Conservation (phyloP, 1,140 invertebrate genomes). For the Diachasmimorpha longicaudata region DNA sequence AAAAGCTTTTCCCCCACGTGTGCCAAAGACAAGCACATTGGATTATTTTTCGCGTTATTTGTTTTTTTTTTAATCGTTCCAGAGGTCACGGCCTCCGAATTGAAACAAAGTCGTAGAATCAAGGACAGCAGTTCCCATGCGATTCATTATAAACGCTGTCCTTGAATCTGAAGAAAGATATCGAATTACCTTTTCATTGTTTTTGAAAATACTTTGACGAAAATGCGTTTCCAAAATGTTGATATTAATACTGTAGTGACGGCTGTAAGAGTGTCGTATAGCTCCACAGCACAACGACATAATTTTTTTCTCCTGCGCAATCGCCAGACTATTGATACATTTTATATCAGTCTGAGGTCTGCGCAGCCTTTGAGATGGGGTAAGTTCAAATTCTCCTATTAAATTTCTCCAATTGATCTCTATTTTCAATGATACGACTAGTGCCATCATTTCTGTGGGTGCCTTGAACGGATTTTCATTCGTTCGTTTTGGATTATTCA, state of each 20-base stretch:
- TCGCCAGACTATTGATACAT: slow-evolving; percentile 52
- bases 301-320: slow-evolving; percentile 34
- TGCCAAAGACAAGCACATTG: too few species aligned
- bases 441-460: neutral
- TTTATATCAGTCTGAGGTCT: slow-evolving; percentile 32
- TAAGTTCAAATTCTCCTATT: slow-evolving; percentile 46
- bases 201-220: neutral
- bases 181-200: neutral
- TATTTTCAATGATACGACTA: slow-evolving; percentile 1
- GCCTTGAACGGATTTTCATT: neutral
- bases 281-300: neutral
- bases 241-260: neutral
- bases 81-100: too few species aligned
- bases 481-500: neutral
- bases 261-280: neutral
- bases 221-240: too few species aligned
- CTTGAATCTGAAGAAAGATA: neutral
- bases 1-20: too few species aligned
- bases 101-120: neutral
- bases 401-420: slow-evolving; percentile 25
- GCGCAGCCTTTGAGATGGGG: slow-evolving; percentile 53
- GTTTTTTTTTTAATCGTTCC: too few species aligned
- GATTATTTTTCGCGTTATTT: too few species aligned
- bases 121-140: neutral
- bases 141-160: neutral